Evolutionary conservation across 1,140 invertebrate species (phyloP).

Genomic region (Halyomorpha halys): DNA sequence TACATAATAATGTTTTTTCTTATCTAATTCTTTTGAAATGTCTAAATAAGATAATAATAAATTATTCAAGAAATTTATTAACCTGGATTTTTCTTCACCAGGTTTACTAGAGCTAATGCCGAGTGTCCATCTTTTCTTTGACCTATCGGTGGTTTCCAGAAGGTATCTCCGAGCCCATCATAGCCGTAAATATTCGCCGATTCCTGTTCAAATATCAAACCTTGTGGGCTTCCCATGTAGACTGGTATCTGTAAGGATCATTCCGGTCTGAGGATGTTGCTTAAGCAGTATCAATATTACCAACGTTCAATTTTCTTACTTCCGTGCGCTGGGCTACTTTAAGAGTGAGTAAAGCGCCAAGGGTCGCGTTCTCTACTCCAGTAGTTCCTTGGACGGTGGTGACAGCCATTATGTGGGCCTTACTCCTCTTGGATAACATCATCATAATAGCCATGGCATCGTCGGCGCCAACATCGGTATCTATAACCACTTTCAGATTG

Average conservation of each 20-base stretch:
- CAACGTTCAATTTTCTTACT: neutral
- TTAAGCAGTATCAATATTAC: neutral
- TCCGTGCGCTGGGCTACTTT: slow-evolving; percentile 34
- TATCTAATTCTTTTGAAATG: no score
- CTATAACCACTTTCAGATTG: slow-evolving; percentile 40
- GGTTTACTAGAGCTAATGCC: neutral
- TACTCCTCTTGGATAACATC: slow-evolving; percentile 23
- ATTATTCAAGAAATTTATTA: neutral
- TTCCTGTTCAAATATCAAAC: neutral
- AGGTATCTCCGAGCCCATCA: neutral
- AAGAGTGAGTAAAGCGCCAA: slow-evolving; percentile 49
- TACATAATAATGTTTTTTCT: no score
- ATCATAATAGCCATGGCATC: slow-evolving; percentile 49
- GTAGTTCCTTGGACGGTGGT: slow-evolving; percentile 54
- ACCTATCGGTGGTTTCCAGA: neutral
- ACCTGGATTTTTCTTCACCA: slow-evolving; percentile 4
- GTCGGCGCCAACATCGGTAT: slow-evolving; percentile 51
- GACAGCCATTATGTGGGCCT: slow-evolving; percentile 44
- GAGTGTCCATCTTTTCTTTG: neutral
- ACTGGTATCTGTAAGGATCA: neutral
- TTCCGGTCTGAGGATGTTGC: neutral
- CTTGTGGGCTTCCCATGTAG: neutral
- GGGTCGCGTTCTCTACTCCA: slow-evolving; percentile 43
- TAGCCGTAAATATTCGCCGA: neutral
- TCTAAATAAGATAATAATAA: no score